Evolutionary conservation across 2,888 invertebrate species (phyloP), one percentile per base, ranked within the genome.

Genomic region (Apotomis betuletana): DNA sequence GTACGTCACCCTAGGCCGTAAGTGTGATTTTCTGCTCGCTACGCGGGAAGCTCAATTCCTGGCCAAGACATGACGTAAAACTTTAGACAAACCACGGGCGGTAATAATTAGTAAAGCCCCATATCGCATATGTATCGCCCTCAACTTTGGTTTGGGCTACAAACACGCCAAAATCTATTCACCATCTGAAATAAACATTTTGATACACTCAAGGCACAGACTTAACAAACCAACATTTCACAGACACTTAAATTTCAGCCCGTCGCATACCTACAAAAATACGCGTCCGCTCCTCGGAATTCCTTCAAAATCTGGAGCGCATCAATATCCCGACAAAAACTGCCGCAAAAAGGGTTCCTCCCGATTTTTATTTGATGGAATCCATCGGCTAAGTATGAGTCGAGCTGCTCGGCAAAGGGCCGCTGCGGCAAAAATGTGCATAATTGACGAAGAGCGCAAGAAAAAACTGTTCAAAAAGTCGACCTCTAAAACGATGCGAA

Each of bases 401-500:
- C 77, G 77, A 80, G 81, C 77, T 81, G 85, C 79, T 81, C 81
- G 83, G 84, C 86, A 92, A 92, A 85, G 88, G 77, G 79, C 91
- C 91, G 90, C 89, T 81, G 84, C 84, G 87, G 88, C 90, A 92
- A 92, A 93, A 92, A 93, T 93, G 93, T 92, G 90, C 93, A 93
- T 92, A 93, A 93, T 93, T 92, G 93, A 89, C 82, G 80, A 80
- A 82, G 85, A 86, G 81, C 85, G 80, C 79, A 84, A 81, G 89
- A 92, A 92, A 93, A 92, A 93, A 90, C 85, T 81, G 82, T 83
- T 90, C 89, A 91, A 92, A 92, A 93, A 91, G 81, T 82, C 90
- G 89, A 91, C 89, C 90, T 91, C 89, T 87, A 90, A 72, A 89
- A 91, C 87, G 90, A 87, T 89, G 85, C 87, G 91, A 92, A 92